Conservation (phyloP, 2,113 vertebrate species). For the Hipposideros armiger region DNA sequence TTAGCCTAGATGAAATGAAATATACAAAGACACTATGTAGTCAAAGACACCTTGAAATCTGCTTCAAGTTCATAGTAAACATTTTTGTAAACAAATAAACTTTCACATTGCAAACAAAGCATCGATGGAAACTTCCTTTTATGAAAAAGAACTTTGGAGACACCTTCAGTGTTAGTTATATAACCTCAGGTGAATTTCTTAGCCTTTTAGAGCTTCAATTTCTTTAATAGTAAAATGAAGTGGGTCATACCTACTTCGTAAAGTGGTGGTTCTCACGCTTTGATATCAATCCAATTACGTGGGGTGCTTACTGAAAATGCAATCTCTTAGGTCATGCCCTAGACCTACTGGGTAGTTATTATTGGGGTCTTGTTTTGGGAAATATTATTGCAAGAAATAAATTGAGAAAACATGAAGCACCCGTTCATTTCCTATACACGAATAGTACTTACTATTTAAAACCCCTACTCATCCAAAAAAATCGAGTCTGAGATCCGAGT, state of each 20-base stretch:
- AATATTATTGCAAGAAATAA: constrained; percentile 18
- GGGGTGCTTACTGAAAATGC: not conserved
- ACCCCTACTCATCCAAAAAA: not conserved
- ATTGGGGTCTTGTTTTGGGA: not conserved
- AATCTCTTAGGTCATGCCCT: not conserved
- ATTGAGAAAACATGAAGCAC: not conserved
- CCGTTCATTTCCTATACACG: not conserved
- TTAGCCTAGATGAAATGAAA: not conserved
- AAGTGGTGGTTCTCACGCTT: constrained; percentile 1
- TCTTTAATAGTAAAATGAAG: not conserved
- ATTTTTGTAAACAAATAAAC: constrained; percentile 21
- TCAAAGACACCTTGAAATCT: constrained; percentile 16
- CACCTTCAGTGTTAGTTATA: not conserved
- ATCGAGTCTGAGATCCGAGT: not conserved
- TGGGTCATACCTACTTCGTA: not conserved
- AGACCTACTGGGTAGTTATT: not conserved
- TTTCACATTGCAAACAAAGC: not conserved
- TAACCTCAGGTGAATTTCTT: not conserved
- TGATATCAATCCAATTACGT: not conserved
- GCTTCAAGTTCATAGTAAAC: not conserved
- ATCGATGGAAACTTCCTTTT: not conserved
- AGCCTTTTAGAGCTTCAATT: not conserved
- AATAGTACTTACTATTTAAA: constrained; percentile 23
- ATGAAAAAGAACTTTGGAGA: constrained; percentile 21
- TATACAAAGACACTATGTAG: not conserved